Conservation (phyloP, 2,888 invertebrate species). For the Frankliniella intonsa region DNA sequence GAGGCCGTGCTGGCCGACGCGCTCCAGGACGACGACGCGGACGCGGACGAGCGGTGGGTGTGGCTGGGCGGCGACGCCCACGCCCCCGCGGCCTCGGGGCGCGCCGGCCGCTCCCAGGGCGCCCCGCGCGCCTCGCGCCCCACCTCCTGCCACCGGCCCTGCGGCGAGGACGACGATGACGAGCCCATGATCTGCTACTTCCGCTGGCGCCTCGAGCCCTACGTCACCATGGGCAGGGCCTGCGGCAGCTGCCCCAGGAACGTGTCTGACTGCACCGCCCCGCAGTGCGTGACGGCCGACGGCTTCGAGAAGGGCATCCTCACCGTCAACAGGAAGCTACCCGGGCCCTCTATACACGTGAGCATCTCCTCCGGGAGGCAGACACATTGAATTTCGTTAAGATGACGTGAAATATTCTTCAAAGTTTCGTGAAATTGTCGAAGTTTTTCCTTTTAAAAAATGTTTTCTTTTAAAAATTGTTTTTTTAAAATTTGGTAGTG, state of each 20-base stretch:
- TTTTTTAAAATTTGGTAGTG: no score
- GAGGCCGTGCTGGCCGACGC: background rate
- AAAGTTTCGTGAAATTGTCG: no score
- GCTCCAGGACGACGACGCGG: constrained; percentile 6
- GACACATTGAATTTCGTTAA: no score
- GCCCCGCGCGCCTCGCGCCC: background rate
- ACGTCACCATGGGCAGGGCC: constrained; percentile 43
- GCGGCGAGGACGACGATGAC: background rate
- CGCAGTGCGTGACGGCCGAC: constrained; percentile 46
- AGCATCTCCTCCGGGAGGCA: constrained; percentile 11
- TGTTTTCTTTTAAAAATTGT: no score
- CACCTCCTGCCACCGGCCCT: constrained; percentile 17
- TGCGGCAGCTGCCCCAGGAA: constrained; percentile 45
- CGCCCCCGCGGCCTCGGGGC: no score
- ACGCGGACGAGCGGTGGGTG: background rate
- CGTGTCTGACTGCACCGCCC: constrained; percentile 40
- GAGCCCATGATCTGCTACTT: constrained; percentile 42
- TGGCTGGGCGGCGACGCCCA: background rate
- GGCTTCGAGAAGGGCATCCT: constrained; percentile 44
- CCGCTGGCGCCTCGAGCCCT: constrained; percentile 44
- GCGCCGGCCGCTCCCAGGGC: background rate
- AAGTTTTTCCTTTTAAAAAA: no score
- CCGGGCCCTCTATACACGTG: constrained; percentile 46
- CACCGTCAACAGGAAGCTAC: constrained; percentile 44
- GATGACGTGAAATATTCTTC: no score